A percentile compares a stretch with the other conserved stretches of the same genome.
These are phyloP conservation scores for Metacarcinus magister DNA, from an alignment of 2,888 invertebrate genomes.

Conservation along the genomic window DNA sequence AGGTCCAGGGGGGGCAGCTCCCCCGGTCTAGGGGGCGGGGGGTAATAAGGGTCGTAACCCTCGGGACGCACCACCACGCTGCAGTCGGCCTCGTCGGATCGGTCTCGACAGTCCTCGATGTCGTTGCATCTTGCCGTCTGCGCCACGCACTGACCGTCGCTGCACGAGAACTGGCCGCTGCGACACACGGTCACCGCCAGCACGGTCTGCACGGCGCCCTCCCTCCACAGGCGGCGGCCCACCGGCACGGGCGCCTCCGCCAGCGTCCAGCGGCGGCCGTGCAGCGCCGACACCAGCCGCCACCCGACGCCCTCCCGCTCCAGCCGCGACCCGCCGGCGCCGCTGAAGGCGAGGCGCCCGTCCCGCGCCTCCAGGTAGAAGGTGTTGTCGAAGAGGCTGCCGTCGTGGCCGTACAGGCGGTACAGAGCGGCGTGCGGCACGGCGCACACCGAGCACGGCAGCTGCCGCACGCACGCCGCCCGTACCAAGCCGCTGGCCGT, in stretches of 20 bases:
- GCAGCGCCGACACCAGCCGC: conserved; percentile 73
- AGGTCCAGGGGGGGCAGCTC: conserved; percentile 69
- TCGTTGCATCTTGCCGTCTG: conserved; percentile 72
- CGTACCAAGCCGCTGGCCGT: not conserved
- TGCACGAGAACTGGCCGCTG: conserved; percentile 76
- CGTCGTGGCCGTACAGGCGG: conserved; percentile 76
- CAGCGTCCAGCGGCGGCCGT: conserved; percentile 65
- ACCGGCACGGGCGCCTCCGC: conserved; percentile 65
- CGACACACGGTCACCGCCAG: conserved; percentile 75
- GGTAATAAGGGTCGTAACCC: conserved; percentile 72
- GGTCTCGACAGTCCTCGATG: conserved; percentile 68
- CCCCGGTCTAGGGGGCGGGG: conserved; percentile 74
- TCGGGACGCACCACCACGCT: conserved; percentile 59
- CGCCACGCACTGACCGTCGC: conserved; percentile 74
- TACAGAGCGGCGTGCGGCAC: conserved; percentile 29
- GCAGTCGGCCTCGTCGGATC: conserved; percentile 76
- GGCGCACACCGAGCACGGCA: conserved; percentile 72
- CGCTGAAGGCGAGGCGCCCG: conserved; percentile 58
- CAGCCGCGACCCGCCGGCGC: conserved; percentile 70
- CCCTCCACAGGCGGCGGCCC: conserved; percentile 61
- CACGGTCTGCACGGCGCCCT: not conserved
- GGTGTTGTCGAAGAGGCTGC: conserved; percentile 76
- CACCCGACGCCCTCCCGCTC: conserved; percentile 60
- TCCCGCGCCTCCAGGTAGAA: conserved; percentile 52
- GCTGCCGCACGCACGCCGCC: conserved; percentile 72